A percentile compares a stretch with the other conserved stretches of the same genome.
Conservation (phyloP, 2,113 vertebrate species). For the Rhynchopsitta pachyrhyncha region DNA sequence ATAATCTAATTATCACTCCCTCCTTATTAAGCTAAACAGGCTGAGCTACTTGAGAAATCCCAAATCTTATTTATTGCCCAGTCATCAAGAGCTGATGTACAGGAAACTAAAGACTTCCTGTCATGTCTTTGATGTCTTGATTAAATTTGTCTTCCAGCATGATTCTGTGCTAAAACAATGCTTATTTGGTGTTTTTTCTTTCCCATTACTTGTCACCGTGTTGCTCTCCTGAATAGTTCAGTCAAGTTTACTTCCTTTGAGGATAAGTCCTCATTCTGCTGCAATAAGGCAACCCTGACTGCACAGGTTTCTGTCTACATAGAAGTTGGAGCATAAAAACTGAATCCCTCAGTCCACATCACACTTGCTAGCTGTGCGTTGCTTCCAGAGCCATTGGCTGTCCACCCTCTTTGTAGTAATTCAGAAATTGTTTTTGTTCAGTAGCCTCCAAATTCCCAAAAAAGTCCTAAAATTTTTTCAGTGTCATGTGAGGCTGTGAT, state of each 20-base stretch:
- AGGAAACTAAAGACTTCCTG: neutral
- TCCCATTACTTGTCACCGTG: neutral
- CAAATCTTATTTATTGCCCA: neutral
- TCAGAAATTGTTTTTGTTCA: neutral
- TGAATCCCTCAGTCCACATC: neutral
- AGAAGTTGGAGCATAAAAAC: neutral
- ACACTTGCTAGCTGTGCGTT: neutral
- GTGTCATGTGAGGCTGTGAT: fast-evolving
- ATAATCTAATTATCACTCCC: neutral
- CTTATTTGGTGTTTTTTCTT: neutral
- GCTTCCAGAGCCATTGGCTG: neutral
- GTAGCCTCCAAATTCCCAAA: neutral
- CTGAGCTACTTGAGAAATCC: neutral
- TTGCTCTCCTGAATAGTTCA: neutral
- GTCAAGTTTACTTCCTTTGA: neutral
- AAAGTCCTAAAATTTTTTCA: neutral
- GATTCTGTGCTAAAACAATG: neutral
- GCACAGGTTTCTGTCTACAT: neutral
- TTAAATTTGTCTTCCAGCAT: neutral
- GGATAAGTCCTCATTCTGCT: neutral
- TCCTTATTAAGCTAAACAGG: slow-evolving; percentile 1
- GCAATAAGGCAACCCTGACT: neutral
- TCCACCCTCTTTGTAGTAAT: neutral
- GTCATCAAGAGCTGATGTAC: neutral
- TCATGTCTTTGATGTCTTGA: neutral